Percentiles rank a stretch among this genome's conserved stretches.
These are phyloP conservation scores for Philopotamus ludificatus DNA, from an alignment of 1,140 invertebrate genomes.

Conservation along the genomic window DNA sequence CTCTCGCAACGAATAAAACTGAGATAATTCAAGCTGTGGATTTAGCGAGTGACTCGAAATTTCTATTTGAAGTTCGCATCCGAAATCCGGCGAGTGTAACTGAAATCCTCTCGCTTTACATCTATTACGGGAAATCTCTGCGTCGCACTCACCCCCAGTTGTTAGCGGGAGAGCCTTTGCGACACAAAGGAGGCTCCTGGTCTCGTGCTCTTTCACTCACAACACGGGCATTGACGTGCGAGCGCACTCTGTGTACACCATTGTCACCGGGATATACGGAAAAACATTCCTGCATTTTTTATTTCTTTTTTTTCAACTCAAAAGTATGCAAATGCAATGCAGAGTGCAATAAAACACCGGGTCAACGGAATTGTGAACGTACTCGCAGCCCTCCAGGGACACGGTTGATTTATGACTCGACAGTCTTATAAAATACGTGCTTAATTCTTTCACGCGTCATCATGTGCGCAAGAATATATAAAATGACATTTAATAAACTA, in stretches of 20 bases:
- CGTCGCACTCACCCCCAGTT: not conserved
- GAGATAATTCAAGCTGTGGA: constrained; percentile 26
- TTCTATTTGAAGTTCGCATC: constrained; percentile 36
- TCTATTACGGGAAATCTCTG: constrained; percentile 27
- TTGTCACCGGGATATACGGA: too few relatives aligned
- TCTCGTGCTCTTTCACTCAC: constrained; percentile 17
- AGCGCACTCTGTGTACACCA: not conserved
- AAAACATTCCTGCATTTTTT: too few relatives aligned
- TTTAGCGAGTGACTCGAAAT: constrained; percentile 20
- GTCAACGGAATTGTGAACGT: not conserved
- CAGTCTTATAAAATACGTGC: not conserved
- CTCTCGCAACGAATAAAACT: constrained; percentile 30
- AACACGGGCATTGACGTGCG: constrained; percentile 1
- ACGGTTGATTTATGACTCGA: not conserved
- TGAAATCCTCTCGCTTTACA: constrained; percentile 31
- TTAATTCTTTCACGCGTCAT: not conserved
- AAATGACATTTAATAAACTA: too few relatives aligned
- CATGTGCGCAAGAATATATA: too few relatives aligned
- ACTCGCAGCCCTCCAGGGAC: not conserved
- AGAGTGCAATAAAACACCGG: not conserved
- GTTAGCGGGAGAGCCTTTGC: constrained; percentile 21
- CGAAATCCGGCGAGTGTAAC: constrained; percentile 33
- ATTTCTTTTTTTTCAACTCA: not conserved
- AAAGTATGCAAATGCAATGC: not conserved
- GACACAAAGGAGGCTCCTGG: constrained; percentile 15